A percentile compares a stretch with the other conserved stretches of the same genome.
phyloP scores from a whole-genome alignment of 2,113 vertebrate genomes.

The Mungos mungo region DNA sequence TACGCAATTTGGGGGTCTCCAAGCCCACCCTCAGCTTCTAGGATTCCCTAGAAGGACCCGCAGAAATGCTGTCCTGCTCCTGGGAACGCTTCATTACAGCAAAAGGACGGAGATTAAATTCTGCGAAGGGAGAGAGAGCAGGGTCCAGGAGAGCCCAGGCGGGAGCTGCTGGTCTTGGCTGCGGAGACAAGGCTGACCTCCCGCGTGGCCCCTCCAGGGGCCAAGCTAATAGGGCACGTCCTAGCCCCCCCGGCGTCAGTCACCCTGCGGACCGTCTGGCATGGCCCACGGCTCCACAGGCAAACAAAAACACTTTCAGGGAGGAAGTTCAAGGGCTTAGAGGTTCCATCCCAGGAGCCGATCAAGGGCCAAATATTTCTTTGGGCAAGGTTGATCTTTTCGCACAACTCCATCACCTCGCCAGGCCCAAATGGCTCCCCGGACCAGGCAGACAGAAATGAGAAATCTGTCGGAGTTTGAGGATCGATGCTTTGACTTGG shows the following conservation, averaged over 20 bases:
- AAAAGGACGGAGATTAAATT: not conserved
- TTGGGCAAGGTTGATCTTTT: not conserved
- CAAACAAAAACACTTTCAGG: not conserved
- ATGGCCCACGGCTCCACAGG: not conserved
- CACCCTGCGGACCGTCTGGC: not conserved
- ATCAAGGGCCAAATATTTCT: no score
- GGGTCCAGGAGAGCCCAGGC: not conserved
- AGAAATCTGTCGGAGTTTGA: not conserved
- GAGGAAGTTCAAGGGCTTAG: not conserved
- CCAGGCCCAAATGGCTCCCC: not conserved
- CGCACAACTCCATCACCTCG: accelerated
- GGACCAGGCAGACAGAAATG: not conserved
- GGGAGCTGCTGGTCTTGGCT: accelerated
- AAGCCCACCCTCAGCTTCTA: not conserved
- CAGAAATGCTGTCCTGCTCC: not conserved
- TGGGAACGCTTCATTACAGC: not conserved
- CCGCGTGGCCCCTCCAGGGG: no score
- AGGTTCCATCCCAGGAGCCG: not conserved
- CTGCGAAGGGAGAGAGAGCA: not conserved
- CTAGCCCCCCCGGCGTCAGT: not conserved
- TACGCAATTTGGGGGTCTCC: not conserved
- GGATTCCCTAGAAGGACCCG: not conserved
- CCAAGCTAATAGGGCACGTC: not conserved
- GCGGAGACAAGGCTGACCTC: not conserved
- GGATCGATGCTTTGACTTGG: not conserved